Conservation (phyloP, 2,113 vertebrate genomes). For the Lates calcarifer region DNA sequence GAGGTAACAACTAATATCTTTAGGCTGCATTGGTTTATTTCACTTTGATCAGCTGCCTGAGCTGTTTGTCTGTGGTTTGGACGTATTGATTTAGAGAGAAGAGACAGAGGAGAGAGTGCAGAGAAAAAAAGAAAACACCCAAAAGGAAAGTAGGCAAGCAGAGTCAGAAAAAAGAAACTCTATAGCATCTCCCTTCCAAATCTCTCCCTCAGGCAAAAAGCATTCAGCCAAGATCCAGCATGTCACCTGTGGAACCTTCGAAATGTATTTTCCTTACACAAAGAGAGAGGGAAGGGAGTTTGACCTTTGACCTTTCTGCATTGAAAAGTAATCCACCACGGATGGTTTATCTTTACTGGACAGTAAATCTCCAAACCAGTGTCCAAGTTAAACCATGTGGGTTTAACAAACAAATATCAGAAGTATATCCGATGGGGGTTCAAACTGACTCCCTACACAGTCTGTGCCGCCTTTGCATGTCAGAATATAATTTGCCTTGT, state of each 20-base stretch:
- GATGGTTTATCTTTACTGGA: slow-evolving; percentile 7
- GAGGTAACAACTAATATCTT: slow-evolving; percentile 4
- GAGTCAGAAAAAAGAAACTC: neutral
- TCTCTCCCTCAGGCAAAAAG: neutral
- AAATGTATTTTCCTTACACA: slow-evolving; percentile 10
- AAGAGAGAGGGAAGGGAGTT: neutral
- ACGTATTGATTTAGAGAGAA: neutral
- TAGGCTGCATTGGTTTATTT: neutral
- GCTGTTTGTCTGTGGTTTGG: slow-evolving; percentile 30
- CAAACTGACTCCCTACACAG: neutral
- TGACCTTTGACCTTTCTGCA: slow-evolving; percentile 2
- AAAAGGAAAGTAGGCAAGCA: neutral
- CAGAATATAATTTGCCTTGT: slow-evolving; percentile 12
- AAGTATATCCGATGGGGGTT: neutral
- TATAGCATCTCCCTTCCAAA: neutral
- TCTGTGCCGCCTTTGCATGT: neutral
- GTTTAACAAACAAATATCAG: too few relatives aligned
- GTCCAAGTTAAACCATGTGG: too few relatives aligned
- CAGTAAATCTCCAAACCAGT: neutral
- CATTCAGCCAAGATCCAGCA: neutral
- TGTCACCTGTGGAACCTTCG: neutral
- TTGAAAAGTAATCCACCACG: neutral
- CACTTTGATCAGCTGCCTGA: slow-evolving; percentile 2
- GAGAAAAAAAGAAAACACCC: neutral
- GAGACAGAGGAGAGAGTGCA: neutral